A percentile compares a stretch with the other conserved stretches of the same genome.
These are phyloP conservation scores for Xylocopa sonorina DNA, from an alignment of 1,140 invertebrate genomes.

Conservation along the genomic window DNA sequence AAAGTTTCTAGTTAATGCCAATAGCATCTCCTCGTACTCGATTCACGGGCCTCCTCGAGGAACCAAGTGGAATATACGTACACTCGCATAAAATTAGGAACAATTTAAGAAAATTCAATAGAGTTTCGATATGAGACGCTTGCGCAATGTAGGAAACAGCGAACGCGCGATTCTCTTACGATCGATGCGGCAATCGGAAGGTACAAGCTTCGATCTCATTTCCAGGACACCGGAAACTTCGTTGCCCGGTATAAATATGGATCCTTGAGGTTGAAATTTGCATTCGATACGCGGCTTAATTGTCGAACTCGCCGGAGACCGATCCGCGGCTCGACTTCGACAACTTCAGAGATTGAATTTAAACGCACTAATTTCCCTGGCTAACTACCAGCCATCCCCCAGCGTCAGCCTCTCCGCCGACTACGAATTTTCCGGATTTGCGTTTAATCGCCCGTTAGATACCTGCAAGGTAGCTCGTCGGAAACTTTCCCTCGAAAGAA, in stretches of 20 bases:
- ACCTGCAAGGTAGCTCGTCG: too few species aligned
- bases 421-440: not conserved
- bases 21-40: not conserved
- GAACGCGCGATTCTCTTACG: not conserved
- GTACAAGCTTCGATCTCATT: not conserved
- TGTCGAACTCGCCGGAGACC: not conserved
- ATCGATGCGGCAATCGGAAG: not conserved
- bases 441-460: too few species aligned
- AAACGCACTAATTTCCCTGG: not conserved
- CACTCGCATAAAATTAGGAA: not conserved
- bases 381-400: not conserved
- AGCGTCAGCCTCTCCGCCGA: not conserved
- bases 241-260: not conserved
- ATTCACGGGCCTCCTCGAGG: not conserved
- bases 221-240: not conserved
- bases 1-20: not conserved
- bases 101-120: not conserved
- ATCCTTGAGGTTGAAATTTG: not conserved
- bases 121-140: too few species aligned
- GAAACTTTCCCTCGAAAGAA: too few species aligned
- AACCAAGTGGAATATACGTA: not conserved
- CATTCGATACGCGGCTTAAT: conserved; percentile 9
- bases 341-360: conserved; percentile 5
- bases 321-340: too few species aligned
- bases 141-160: too few species aligned